Evolutionary conservation across 2,113 vertebrate genomes (phyloP).

Genomic region (Muscicapa adusta): DNA sequence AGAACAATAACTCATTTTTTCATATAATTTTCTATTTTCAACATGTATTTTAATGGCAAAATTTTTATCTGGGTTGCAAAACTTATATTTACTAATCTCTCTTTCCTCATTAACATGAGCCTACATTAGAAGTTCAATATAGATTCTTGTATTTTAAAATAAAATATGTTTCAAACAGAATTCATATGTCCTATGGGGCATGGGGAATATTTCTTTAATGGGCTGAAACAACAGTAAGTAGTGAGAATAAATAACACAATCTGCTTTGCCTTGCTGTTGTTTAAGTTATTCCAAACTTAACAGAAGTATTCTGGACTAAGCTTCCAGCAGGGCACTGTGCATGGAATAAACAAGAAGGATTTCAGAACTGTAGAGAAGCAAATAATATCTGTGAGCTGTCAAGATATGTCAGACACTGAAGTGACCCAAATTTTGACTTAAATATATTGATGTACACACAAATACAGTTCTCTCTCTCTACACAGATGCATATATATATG

Average conservation of each 20-base stretch:
- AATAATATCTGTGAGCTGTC: not conserved
- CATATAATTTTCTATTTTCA: not conserved
- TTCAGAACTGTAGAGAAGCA: not conserved
- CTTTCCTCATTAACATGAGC: not conserved
- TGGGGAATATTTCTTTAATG: not conserved
- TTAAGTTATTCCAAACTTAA: not conserved
- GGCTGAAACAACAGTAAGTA: not conserved
- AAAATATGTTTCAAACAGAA: not conserved
- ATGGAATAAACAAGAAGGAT: not conserved
- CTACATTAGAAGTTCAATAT: not conserved
- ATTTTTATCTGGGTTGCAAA: not conserved
- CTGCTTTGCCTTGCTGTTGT: not conserved
- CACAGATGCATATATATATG: not conserved
- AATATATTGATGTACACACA: not conserved
- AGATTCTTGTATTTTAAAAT: not conserved
- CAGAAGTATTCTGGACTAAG: not conserved
- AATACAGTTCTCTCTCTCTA: fast-evolving
- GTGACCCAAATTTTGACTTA: not conserved
- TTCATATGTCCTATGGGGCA: not conserved
- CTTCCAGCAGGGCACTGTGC: not conserved
- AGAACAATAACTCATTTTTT: not conserved
- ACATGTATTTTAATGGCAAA: not conserved
- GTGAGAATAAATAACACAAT: not conserved
- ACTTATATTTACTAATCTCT: not conserved
- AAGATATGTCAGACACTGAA: not conserved